A percentile compares a stretch with the other conserved stretches of the same genome.
These are phyloP conservation scores for Pycnomerus fuliginosus DNA, from an alignment of 2,888 invertebrate species.

Conservation along the genomic window DNA sequence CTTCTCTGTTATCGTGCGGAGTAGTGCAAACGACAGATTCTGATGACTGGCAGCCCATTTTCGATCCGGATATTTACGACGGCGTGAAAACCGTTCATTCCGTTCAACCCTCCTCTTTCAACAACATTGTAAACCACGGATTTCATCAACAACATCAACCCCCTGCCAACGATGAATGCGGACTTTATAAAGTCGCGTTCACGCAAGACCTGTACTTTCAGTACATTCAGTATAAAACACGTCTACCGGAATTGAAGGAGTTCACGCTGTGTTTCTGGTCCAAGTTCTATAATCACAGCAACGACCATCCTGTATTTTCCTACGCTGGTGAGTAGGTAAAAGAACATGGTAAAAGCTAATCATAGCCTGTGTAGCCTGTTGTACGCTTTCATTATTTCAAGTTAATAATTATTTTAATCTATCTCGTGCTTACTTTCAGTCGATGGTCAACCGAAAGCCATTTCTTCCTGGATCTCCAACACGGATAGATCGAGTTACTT, in stretches of 20 bases:
- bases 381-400: background rate
- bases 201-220: conserved; percentile 63
- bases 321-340: conserved; percentile 69
- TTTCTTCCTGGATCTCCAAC: conserved; percentile 79
- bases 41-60: conserved; percentile 58
- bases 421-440: conserved; percentile 60
- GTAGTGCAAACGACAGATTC: conserved; percentile 44
- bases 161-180: conserved; percentile 51
- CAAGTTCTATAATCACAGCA: conserved; percentile 78
- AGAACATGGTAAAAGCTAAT: background rate
- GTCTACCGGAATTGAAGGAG: conserved; percentile 74
- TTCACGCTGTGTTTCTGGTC: conserved; percentile 83
- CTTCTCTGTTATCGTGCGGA: conserved; percentile 43
- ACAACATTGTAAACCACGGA: conserved; percentile 16
- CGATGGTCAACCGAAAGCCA: conserved; percentile 70
- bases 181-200: conserved; percentile 60
- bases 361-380: background rate
- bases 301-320: conserved; percentile 80
- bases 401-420: background rate
- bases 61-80: conserved; percentile 49
- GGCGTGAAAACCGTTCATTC: conserved; percentile 31
- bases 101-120: conserved; percentile 15
- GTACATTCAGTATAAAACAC: conserved; percentile 72
- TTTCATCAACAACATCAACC: conserved; percentile 19
- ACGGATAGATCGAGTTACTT: conserved; percentile 78